Evolutionary conservation across 1,140 invertebrate species (phyloP), one percentile per base, ranked within the genome.

Genomic region (Teleopsis dalmanni): DNA sequence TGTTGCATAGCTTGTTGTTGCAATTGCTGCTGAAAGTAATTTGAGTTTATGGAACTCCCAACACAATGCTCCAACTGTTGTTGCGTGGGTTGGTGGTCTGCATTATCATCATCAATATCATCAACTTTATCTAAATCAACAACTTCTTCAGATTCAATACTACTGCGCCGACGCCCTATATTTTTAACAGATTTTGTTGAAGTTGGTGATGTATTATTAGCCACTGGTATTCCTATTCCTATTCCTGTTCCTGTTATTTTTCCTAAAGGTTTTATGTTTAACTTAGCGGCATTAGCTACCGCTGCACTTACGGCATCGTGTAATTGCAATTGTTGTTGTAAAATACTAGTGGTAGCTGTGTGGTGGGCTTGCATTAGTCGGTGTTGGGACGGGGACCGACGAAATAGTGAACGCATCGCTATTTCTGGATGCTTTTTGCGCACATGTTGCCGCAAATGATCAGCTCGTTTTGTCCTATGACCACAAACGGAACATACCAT

Each of bases 381-480:
- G 34, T 48, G 27, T 31, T 8, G 18, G 3, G 11, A 5, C 27
- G 8, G 9, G 2, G 29, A 59, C 0, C 65, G 57, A 41, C 67
- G 62, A 29, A 68, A 68, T 1, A 68, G 37, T 21, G 65, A 62
- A 37, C 65, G 48, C 58, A 65, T 61, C n/a, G 64, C 65, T 23
- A 72, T 68, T 44, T 70, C 62, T 0, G 70, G 65, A 62, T 76
- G 73, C 51, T 65, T 69, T 34, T 63, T 72, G 8, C 57, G 51
- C 22, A 73, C 59, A 52, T 76, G 73, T 36, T 72, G 59, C 2
- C 75, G 54, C 45, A 77, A 58, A 35, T 76, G 72, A 43, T 71
- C 68, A 36, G 75, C 76, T 5, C 73, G 61, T 50, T 77, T 74
- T 4, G 73, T 74, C 13, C 69, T 67, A 59, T 76, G 76, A 19